Evolutionary conservation across 1,140 invertebrate genomes (phyloP), one percentile per base, ranked within the genome.

Genomic region (Nymphalis io): DNA sequence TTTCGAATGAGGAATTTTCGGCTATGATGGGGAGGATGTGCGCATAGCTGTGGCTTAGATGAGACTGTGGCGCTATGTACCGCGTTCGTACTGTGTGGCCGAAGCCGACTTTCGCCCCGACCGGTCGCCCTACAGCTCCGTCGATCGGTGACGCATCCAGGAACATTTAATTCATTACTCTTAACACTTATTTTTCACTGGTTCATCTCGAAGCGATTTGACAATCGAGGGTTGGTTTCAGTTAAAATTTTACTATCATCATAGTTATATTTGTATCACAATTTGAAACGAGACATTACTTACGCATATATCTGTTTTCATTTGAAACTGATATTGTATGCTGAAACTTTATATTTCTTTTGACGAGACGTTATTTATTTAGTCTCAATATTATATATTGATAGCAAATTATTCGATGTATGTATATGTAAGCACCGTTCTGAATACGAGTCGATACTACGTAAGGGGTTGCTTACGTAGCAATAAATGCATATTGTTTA

Each of bases 31-130:
- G 89, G 87, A 89, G 79, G 89, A 91, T 91, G 89, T 83, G 83
- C 89, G 84, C 89, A 91, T 91, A 91, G 87, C 89, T 85, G 84
- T 84, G 84, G 89, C 81, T 91, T 91, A 91, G 87, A 91, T 86
- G 87, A 88, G 89, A 91, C 89, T 91, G 89, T 91, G 85, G 84
- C 82, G 80, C 78, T 86, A 72, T 74, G 73, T 79, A 80, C 82
- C 78, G 86, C 81, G 81, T 79, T 80, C 83, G 81, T 80, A 80
- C 82, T 81, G 83, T 86, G 81, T 87, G 83, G 83, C 84, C 84
- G 70, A 68, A 79, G 76, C 74, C 85, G 88, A 90, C 88, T 89
- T 88, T 89, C 88, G 88, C 87, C 87, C 85, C 87, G 85, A 89
- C 87, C 86, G 80, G 88, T 89, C 85, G 88, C 88, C 86, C 88